A percentile compares a stretch with the other conserved stretches of the same genome.
These are phyloP conservation scores for Corynorhinus townsendii DNA, from an alignment of 2,113 vertebrate species.

Conservation along the genomic window DNA sequence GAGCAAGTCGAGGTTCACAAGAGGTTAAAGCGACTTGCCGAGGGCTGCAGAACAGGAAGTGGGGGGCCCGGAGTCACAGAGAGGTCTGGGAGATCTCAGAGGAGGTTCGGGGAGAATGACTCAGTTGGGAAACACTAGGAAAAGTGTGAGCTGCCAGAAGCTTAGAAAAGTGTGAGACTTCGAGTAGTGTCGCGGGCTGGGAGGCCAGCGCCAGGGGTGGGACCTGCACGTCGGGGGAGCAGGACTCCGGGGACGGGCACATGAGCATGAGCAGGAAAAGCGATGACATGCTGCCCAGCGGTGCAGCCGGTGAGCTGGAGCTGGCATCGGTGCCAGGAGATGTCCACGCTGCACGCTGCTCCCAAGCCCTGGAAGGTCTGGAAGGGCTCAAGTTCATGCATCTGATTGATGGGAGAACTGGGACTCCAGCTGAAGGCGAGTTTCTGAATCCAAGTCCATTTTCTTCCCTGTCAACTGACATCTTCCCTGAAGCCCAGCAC, in stretches of 20 bases:
- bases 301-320: neutral
- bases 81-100: neutral
- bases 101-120: neutral
- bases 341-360: too few relatives aligned
- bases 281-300: too few relatives aligned
- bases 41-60: neutral
- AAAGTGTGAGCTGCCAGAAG: neutral
- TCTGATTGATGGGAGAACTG: neutral
- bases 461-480: neutral
- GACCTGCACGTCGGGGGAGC: fast-evolving
- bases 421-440: neutral
- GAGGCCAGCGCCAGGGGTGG: neutral
- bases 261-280: fast-evolving
- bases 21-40: neutral
- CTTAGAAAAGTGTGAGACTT: neutral
- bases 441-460: neutral
- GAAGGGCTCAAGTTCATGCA: neutral
- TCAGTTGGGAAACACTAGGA: neutral
- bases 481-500: neutral
- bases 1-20: neutral
- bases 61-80: neutral
- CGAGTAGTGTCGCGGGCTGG: neutral
- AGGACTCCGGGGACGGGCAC: neutral
- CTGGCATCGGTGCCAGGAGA: neutral
- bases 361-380: neutral